Percentiles rank a stretch among this genome's conserved stretches.
Conservation (phyloP, 2,797 vertebrate genomes). For the Eulemur albifrons region DNA sequence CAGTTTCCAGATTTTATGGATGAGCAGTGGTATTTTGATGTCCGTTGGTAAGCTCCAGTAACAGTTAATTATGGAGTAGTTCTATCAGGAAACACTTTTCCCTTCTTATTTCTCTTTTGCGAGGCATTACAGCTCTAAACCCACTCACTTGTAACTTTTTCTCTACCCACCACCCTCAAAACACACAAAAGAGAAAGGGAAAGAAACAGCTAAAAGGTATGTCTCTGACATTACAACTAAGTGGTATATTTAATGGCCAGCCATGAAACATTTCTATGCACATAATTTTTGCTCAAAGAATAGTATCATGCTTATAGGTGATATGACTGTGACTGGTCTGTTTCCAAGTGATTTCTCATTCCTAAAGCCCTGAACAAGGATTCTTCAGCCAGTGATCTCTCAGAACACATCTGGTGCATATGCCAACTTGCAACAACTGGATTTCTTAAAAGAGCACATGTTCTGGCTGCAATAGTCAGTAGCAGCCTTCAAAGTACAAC, state of each 20-base stretch:
- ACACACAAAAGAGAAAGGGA: neutral
- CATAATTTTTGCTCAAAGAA: neutral
- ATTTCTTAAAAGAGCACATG: constrained; percentile 57
- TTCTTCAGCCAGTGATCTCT: constrained; percentile 30
- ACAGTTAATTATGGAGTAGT: constrained; percentile 7
- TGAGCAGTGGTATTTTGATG: neutral
- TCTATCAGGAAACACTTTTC: constrained; percentile 18
- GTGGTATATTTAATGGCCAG: neutral
- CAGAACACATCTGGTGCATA: constrained; percentile 37
- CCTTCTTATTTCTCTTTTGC: constrained; percentile 34
- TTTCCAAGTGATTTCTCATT: constrained; percentile 57
- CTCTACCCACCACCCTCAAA: neutral
- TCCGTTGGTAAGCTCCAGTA: neutral
- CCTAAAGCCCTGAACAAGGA: constrained; percentile 1
- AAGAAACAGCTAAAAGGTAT: neutral
- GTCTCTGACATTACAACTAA: neutral
- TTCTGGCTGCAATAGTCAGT: constrained; percentile 54
- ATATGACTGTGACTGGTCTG: neutral
- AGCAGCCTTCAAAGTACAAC: constrained; percentile 68
- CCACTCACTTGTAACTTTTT: constrained; percentile 22
- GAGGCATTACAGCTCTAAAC: constrained; percentile 11
- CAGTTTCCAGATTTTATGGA: neutral
- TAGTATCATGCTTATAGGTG: neutral
- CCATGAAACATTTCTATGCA: neutral
- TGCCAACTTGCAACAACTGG: constrained; percentile 19